Percentiles rank a stretch among this genome's conserved stretches.
Conservation (phyloP, 2,797 vertebrate species). For the Acipenser oxyrinchus region DNA sequence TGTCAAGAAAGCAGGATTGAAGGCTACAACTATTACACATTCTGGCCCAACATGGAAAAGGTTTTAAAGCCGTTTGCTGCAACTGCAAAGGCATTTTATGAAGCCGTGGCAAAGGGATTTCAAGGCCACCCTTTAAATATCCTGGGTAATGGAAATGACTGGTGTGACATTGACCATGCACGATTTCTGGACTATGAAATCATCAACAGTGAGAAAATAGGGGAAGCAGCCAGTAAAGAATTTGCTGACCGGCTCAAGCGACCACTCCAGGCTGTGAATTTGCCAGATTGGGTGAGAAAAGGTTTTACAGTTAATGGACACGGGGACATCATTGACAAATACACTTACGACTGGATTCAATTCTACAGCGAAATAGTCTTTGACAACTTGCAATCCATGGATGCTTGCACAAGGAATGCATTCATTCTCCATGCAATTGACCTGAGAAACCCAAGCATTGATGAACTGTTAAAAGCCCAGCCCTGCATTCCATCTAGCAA, state of each 20-base stretch:
- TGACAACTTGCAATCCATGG: conserved; percentile 33
- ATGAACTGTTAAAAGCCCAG: conserved; percentile 26
- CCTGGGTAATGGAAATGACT: conserved; percentile 37
- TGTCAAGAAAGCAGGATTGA: conserved; percentile 32
- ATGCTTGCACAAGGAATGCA: conserved; percentile 23
- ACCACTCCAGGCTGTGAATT: conserved; percentile 31
- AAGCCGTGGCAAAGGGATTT: conserved; percentile 29
- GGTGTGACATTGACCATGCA: conserved; percentile 26
- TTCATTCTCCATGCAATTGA: conserved; percentile 37
- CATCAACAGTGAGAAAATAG: conserved; percentile 20
- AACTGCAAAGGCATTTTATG: conserved; percentile 38
- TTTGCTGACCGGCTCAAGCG: conserved; percentile 29
- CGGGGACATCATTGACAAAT: conserved; percentile 8
- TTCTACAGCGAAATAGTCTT: conserved; percentile 44
- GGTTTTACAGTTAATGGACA: conserved; percentile 21
- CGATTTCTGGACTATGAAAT: conserved; percentile 35
- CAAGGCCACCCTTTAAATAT: conserved; percentile 25
- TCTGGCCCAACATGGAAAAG: conserved; percentile 37
- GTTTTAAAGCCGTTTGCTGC: conserved; percentile 34
- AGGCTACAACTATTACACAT: conserved; percentile 37
- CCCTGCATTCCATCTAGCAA: conserved; percentile 41
- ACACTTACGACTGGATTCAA: conserved; percentile 33
- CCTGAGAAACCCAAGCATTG: conserved; percentile 23
- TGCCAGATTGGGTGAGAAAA: conserved; percentile 35
- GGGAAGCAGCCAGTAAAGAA: conserved; percentile 13